A percentile compares a stretch with the other conserved stretches of the same genome.
Evolutionary conservation across 2,113 vertebrate species (phyloP).

Genomic region (Alaudala cheleensis): DNA sequence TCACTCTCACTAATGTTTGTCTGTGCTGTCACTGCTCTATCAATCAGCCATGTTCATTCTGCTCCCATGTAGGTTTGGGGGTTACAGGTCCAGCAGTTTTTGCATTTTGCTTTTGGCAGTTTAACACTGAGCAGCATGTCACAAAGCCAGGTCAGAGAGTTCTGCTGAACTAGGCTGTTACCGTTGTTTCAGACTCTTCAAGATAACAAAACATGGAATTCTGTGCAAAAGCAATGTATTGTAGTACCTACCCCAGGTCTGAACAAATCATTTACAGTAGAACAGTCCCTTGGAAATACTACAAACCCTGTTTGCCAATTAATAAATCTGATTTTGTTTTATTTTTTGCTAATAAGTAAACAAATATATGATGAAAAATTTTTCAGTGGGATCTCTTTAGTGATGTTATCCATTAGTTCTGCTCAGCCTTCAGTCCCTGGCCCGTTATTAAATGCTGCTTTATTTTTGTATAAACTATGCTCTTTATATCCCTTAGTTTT

Average conservation of each 20-base stretch:
- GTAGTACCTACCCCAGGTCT: background rate
- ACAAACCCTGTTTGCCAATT: background rate
- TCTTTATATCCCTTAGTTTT: conserved; percentile 37
- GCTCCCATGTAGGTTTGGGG: conserved; percentile 54
- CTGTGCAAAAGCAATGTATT: background rate
- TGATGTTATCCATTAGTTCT: background rate
- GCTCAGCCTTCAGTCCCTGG: background rate
- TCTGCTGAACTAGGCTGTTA: background rate
- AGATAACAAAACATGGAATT: background rate
- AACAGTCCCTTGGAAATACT: background rate
- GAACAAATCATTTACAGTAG: background rate
- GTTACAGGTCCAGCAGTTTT: conserved; percentile 51
- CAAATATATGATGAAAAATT: background rate
- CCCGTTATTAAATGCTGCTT: conserved; percentile 29
- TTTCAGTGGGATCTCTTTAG: background rate
- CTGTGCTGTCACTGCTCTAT: conserved; percentile 69
- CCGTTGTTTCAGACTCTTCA: background rate
- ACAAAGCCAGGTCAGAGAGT: background rate
- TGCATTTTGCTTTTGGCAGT: conserved; percentile 57
- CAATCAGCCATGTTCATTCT: conserved; percentile 56
- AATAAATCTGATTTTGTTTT: background rate
- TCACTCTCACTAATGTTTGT: conserved; percentile 59
- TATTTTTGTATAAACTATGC: conserved; percentile 43
- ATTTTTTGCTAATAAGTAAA: background rate
- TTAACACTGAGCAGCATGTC: conserved; percentile 24